phyloP scores from a whole-genome alignment of 2,113 vertebrate species.

The Prionailurus bengalensis region DNA sequence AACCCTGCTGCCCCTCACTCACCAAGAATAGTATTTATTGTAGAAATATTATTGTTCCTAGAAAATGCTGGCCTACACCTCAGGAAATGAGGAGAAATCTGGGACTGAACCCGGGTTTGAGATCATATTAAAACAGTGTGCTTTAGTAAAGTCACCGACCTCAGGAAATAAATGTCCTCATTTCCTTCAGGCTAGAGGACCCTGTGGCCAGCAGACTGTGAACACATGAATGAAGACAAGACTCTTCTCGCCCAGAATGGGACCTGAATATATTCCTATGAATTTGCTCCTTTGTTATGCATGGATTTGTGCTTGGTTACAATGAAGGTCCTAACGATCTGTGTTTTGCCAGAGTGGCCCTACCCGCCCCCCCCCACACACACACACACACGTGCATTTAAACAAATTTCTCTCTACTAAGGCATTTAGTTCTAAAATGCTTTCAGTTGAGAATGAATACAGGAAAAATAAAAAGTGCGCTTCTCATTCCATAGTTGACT shows the following conservation, averaged over 20 bases:
- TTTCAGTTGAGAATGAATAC: neutral
- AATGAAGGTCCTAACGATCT: neutral
- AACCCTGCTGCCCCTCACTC: neutral
- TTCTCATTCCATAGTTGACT: neutral
- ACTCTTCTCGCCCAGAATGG: neutral
- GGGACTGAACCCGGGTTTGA: neutral
- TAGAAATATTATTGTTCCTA: neutral
- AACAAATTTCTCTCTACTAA: neutral
- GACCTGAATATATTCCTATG: neutral
- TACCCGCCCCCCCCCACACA: neutral
- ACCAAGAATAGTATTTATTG: constrained; percentile 10
- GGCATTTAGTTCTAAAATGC: constrained; percentile 35
- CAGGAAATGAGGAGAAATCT: constrained; percentile 11
- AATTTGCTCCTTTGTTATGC: neutral
- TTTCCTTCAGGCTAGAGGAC: neutral
- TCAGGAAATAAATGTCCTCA: neutral
- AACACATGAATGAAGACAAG: neutral
- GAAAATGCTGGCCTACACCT: neutral
- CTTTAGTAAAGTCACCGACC: neutral
- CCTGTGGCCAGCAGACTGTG: neutral
- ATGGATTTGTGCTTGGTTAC: neutral
- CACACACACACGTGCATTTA: neutral
- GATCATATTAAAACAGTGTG: neutral
- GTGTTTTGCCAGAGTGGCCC: neutral
- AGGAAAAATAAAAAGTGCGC: neutral